Evolutionary conservation across 1,140 invertebrate species (phyloP).

Genomic region (Diabrotica virgifera): DNA sequence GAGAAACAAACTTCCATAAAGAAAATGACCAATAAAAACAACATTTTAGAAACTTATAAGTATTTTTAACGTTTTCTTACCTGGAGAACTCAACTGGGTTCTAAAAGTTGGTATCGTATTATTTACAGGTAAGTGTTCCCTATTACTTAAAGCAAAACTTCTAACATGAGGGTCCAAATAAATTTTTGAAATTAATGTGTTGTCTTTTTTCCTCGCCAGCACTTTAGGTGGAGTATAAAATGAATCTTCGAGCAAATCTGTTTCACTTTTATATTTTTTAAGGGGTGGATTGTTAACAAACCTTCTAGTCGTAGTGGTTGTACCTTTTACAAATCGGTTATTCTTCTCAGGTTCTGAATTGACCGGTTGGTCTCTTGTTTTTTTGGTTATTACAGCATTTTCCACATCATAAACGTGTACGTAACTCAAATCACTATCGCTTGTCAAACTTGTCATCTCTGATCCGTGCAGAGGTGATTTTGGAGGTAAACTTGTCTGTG

Average conservation of each 20-base stretch:
- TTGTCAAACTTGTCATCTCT: conserved; percentile 26
- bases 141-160: conserved; percentile 30
- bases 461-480: background rate
- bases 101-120: background rate
- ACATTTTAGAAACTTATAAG: no score
- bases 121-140: conserved; percentile 23
- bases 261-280: conserved; percentile 14
- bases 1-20: no score
- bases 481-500: background rate
- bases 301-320: background rate
- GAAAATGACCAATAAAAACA: no score
- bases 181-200: conserved; percentile 37
- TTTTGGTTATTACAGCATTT: conserved; percentile 16
- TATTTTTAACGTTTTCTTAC: conserved; percentile 3
- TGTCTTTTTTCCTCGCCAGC: conserved; percentile 31
- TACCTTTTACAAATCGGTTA: conserved; percentile 16
- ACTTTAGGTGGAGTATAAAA: conserved; percentile 27
- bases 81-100: background rate
- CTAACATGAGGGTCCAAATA: conserved; percentile 36
- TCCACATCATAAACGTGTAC: conserved; percentile 38
- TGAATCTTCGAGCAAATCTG: conserved; percentile 18
- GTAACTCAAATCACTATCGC: conserved; percentile 40
- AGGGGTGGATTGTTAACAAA: background rate
- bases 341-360: background rate
- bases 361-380: background rate